Base-by-base conservation (phyloP, 2,113 vertebrate species). In the Strigops habroptila region DNA sequence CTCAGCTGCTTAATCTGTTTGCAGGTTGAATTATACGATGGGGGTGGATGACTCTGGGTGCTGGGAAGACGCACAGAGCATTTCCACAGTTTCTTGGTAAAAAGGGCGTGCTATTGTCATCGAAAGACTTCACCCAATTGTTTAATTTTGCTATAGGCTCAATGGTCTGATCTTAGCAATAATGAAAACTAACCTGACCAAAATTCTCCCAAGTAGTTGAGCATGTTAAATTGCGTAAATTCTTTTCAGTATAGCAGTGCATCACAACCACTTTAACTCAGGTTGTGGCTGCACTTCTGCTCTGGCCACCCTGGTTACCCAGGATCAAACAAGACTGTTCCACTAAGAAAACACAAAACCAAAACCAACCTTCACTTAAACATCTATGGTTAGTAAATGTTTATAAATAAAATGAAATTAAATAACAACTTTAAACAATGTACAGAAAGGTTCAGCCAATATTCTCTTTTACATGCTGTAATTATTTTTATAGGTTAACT, bases 1-100 rank as follows among this genome's bases (percentile, higher is more conserved):
- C 97, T 98, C 97, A 97, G 97, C 97, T 97, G 98, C 97, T 98
- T 98, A 98, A 98, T 98, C 98, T 98, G 98, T 98, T 99, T 99
- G 98, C 98, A 98, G 97, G 98, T 98, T 98, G 98, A 98, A 98
- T 98, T 99, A 98, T 98, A 98, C 97, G 98, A 97, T 95, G 95
- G 98, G 97, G 95, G 94, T 97, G 97, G 98, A 97, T 97, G 95
- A 97, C 97, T 97, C 94, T 18, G 97, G 96, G 95, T 97, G 95
- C 97, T 98, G 98, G 96, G 96, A 98, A 98, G 96, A 95, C 86
- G 96, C 96, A 69, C 84, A 86, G 95, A 97, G 89, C 95, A 97
- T 97, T 97, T 98, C 97, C 93, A 97, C 94, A 97, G 96, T 97
- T 98, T 96, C 96, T 79, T 96, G 94, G 93, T 95, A 97, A 97